Percentiles rank a stretch among this genome's conserved stretches.
These are phyloP conservation scores for Thecocarcelia acutangulata DNA, from an alignment of 2,888 invertebrate species.

Conservation along the genomic window DNA sequence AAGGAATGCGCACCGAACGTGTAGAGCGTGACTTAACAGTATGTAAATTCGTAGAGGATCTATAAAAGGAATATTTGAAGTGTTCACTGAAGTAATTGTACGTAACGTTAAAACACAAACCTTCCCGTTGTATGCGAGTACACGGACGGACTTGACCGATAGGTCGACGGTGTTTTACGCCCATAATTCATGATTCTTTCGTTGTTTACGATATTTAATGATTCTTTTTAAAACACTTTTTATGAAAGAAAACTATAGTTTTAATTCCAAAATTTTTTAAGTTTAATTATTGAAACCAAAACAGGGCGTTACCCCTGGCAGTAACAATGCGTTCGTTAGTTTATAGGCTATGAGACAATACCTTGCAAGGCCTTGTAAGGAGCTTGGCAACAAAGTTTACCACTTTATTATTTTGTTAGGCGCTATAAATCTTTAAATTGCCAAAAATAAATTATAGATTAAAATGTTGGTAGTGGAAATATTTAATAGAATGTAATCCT, in stretches of 20 bases:
- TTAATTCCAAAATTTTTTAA: neutral
- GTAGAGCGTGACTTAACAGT: slow-evolving; percentile 88
- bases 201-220: slow-evolving; percentile 35
- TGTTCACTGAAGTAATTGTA: neutral
- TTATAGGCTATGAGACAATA: neutral
- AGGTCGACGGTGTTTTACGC: slow-evolving; percentile 91
- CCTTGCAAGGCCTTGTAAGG: neutral
- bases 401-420: neutral
- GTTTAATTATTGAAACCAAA: slow-evolving; percentile 42
- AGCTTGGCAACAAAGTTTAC: neutral
- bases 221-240: neutral
- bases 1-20: slow-evolving; percentile 89
- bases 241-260: neutral
- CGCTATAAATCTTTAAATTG: slow-evolving; percentile 21
- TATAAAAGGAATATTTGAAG: slow-evolving; percentile 71
- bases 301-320: slow-evolving; percentile 65
- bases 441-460: slow-evolving; percentile 23
- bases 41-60: slow-evolving; percentile 91
- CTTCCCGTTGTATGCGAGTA: slow-evolving; percentile 92
- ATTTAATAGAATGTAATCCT: slow-evolving; percentile 60
- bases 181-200: slow-evolving; percentile 85
- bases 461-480: slow-evolving; percentile 27
- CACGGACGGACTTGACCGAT: slow-evolving; percentile 91
- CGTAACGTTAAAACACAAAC: slow-evolving; percentile 76
- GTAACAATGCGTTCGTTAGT: slow-evolving; percentile 7